Evolutionary conservation across 2,888 invertebrate genomes (phyloP), one percentile per base, ranked within the genome.

Genomic region (Heliconius erato): DNA sequence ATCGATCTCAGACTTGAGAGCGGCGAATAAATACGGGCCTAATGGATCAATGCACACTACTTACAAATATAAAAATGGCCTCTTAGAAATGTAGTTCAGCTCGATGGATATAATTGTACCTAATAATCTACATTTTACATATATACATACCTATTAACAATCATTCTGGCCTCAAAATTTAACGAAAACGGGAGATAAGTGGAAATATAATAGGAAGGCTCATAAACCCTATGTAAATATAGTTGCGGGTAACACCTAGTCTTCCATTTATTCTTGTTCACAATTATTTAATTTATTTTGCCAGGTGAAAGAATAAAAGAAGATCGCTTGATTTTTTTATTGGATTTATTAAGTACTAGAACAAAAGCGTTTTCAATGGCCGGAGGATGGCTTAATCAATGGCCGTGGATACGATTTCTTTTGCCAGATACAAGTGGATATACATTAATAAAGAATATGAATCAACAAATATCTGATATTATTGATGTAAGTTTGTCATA

Each of bases 321-420:
- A 84, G 96, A 96, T 12, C 95, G 96, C 84, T 89, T 96, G 74
- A 90, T 88, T 79, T 87, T 88, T 78, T 87, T 94, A 74, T 83
- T 94, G 74, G 91, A 92, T 14, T 86, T 95, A 82, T 88, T 95
- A 74, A 87, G 87, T 80, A 88, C 89, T 67, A 88, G 93, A 59
- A 91, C 92, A 4, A 96, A 95, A 86, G 92, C 96, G 19, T 96
- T 97, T 82, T 97, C 97, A 79, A 96, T 97, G 90, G 96, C 97
- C 5, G 98, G 98, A 1, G 98, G 98, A 0, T 89, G 97, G 81
- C 89, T 98, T 19, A 97, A 97, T 86, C 97, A 97, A 87, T 92
- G 97, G 89, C 98, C 98, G 0, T 97, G 97, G 91, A 91, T 97
- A 82, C 95, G 98, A 82, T 97, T 96, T 88, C 84, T 98, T 9